phyloP scores from a whole-genome alignment of 1,140 invertebrate genomes.

The Drosophila serrata region DNA sequence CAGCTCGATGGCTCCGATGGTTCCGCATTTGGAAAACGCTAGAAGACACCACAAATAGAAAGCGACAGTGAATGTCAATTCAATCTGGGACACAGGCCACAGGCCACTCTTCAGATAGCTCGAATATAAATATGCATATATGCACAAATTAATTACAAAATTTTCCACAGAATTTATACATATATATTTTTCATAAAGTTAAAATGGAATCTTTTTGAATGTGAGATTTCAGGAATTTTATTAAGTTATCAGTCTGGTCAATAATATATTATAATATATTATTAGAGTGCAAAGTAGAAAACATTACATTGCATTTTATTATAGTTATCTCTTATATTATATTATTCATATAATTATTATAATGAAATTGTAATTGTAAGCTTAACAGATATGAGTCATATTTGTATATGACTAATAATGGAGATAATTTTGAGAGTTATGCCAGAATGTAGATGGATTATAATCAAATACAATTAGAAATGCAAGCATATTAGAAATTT shows the following conservation, averaged over 20 bases:
- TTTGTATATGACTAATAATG: background rate
- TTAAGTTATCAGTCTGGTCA: background rate
- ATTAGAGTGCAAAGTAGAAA: background rate
- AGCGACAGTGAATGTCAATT: constrained; percentile 12
- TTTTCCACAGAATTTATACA: background rate
- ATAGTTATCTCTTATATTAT: background rate
- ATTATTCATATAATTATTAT: background rate
- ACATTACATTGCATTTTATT: background rate
- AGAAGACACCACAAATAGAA: constrained; percentile 41
- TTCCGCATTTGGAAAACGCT: constrained; percentile 49
- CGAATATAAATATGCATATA: background rate
- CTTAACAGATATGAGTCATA: background rate
- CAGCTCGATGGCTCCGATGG: constrained; percentile 30
- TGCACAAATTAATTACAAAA: background rate
- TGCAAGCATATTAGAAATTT: too few relatives aligned
- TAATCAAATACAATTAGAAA: background rate
- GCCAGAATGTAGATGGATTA: background rate
- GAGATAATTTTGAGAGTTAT: background rate
- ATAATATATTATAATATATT: too few relatives aligned
- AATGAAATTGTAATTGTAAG: background rate
- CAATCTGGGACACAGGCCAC: constrained; percentile 31
- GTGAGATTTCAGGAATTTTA: background rate
- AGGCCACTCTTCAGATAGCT: background rate
- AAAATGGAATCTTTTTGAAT: background rate
- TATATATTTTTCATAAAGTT: background rate